Conservation (phyloP, 2,888 invertebrate species). For the Diplazon laetatorius region DNA sequence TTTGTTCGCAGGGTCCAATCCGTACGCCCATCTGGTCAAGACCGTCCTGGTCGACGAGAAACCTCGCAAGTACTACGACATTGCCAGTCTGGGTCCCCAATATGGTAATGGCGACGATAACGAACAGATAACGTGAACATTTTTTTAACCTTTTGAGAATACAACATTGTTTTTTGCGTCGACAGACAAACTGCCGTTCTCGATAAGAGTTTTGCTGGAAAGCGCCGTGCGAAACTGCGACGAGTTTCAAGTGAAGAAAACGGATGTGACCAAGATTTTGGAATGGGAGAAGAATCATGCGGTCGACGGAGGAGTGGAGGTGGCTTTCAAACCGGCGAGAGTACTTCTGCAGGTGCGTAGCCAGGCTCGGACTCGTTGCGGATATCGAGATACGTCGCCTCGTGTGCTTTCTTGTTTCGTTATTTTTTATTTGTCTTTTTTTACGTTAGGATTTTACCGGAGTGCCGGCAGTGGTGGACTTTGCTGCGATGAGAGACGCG, state of each 20-base stretch:
- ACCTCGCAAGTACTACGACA: slow-evolving; percentile 91
- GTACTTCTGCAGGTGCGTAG: slow-evolving; percentile 94
- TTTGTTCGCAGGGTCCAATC: slow-evolving; percentile 85
- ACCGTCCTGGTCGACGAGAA: slow-evolving; percentile 85
- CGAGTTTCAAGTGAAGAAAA: slow-evolving; percentile 93
- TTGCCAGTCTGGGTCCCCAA: slow-evolving; percentile 88
- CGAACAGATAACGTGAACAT: slow-evolving; percentile 14
- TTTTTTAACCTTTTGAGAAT: slow-evolving; percentile 29
- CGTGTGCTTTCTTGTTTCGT: not conserved
- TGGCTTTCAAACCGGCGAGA: slow-evolving; percentile 97
- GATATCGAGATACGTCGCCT: too few relatives aligned
- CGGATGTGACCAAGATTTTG: slow-evolving; percentile 94
- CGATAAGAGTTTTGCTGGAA: slow-evolving; percentile 95
- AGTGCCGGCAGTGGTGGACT: slow-evolving; percentile 99
- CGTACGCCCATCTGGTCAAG: slow-evolving; percentile 86
- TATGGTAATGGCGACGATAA: slow-evolving; percentile 87
- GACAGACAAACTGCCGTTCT: slow-evolving; percentile 94
- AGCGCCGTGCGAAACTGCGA: slow-evolving; percentile 98
- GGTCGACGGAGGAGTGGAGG: slow-evolving; percentile 90
- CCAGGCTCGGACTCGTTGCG: slow-evolving; percentile 16
- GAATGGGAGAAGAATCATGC: slow-evolving; percentile 92
- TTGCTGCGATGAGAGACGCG: slow-evolving; percentile 99
- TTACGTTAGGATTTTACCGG: slow-evolving; percentile 93
- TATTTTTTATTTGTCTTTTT: slow-evolving; percentile 33
- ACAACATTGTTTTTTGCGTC: slow-evolving; percentile 31